Evolutionary conservation across 2,888 invertebrate species (phyloP).

Genomic region (Pterobdella sp.): DNA sequence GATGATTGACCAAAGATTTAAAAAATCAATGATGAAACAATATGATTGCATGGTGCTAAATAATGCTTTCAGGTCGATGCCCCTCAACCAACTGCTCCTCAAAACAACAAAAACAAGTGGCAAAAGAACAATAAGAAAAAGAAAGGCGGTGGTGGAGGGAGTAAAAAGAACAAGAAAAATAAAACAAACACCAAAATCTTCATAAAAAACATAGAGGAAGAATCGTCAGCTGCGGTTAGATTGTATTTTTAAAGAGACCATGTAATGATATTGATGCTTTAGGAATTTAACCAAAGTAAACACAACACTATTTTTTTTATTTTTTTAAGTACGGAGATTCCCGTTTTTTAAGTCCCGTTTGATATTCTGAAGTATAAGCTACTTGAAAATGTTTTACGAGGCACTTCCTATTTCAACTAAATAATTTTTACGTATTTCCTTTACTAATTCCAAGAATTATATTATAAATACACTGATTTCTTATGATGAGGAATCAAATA

Average conservation of each 20-base stretch:
- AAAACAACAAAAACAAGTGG: slow-evolving; percentile 22
- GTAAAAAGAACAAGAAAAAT: not conserved
- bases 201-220: slow-evolving; percentile 2
- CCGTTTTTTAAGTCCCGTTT: too few relatives aligned
- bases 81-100: not conserved
- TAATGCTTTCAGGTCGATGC: too few relatives aligned
- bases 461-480: too few relatives aligned
- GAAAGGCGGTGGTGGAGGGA: slow-evolving; percentile 6
- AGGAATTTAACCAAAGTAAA: not conserved
- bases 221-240: not conserved
- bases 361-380: too few relatives aligned
- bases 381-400: too few relatives aligned
- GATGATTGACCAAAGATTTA: too few relatives aligned
- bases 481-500: too few relatives aligned
- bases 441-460: too few relatives aligned
- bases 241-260: not conserved
- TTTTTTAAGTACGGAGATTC: not conserved
- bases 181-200: not conserved
- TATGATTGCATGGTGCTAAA: too few relatives aligned
- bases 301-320: not conserved
- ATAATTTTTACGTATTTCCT: too few relatives aligned
- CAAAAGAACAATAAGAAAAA: slow-evolving; percentile 28
- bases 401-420: too few relatives aligned
- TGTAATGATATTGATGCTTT: not conserved
- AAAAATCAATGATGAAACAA: too few relatives aligned